These are phyloP conservation scores for Neopelma chrysocephalum DNA, from an alignment of 2,797 vertebrate genomes.

Conservation along the genomic window DNA sequence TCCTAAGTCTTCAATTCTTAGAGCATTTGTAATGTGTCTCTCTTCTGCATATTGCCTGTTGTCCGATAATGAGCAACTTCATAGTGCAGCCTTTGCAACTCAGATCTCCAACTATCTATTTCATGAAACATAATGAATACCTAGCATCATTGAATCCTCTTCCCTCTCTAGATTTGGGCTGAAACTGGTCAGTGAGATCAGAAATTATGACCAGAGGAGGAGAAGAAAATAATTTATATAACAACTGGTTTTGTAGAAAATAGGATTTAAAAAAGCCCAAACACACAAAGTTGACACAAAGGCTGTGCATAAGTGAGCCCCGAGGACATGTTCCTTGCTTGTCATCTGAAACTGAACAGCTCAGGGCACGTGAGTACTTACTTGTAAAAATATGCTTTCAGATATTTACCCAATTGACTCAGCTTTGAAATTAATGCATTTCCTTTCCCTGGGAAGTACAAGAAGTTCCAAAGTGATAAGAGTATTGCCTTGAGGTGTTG, in stretches of 20 bases:
- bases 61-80: background rate
- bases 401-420: conserved; percentile 18
- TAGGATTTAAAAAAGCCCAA: background rate
- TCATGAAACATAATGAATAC: background rate
- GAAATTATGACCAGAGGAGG: background rate
- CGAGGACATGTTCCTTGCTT: background rate
- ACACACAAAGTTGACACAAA: background rate
- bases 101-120: background rate
- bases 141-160: background rate
- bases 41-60: background rate
- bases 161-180: background rate
- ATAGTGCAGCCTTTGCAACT: background rate
- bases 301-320: background rate
- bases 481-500: background rate
- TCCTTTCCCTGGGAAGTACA: background rate
- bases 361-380: background rate
- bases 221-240: background rate
- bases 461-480: conserved; percentile 23
- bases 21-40: background rate
- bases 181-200: background rate
- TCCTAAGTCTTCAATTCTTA: background rate
- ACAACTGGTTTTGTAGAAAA: background rate
- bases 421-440: conserved; percentile 12
- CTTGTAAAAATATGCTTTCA: background rate
- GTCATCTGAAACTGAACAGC: background rate